These are phyloP conservation scores for Cottoperca gobio DNA, from an alignment of 2,797 vertebrate species.

Conservation along the genomic window DNA sequence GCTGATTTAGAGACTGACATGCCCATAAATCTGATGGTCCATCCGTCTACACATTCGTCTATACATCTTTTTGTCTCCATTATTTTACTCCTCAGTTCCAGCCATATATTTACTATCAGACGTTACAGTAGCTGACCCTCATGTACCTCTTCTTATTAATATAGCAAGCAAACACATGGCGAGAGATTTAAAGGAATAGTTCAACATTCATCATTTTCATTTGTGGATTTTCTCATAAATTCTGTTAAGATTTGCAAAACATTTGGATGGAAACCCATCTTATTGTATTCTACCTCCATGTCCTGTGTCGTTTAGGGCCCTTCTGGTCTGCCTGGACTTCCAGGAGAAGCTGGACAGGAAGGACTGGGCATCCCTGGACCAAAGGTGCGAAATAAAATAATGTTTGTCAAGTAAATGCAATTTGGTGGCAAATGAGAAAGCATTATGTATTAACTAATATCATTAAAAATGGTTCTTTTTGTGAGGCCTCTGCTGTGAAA, in stretches of 20 bases:
- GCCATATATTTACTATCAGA: conserved; percentile 30
- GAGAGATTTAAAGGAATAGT: neutral
- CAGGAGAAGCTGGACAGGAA: conserved; percentile 87
- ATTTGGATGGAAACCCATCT: neutral
- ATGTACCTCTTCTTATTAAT: neutral
- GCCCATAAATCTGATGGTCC: conserved; percentile 23
- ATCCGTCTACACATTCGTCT: conserved; percentile 12
- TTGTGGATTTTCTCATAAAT: too few species aligned
- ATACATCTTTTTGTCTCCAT: conserved; percentile 15
- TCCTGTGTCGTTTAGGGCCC: conserved; percentile 80
- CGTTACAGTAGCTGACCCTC: conserved; percentile 10
- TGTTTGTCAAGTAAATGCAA: neutral
- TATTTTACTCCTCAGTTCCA: conserved; percentile 6
- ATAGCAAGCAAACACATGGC: neutral
- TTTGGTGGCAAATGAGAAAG: neutral
- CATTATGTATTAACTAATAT: neutral
- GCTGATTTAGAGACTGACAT: conserved; percentile 5
- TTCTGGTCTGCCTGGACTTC: conserved; percentile 87
- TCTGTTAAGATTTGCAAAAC: too few species aligned
- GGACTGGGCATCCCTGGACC: conserved; percentile 89
- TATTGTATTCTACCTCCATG: neutral
- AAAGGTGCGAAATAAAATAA: conserved; percentile 82
- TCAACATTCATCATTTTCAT: too few species aligned
- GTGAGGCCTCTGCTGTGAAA: neutral
- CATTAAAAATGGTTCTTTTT: neutral